Evolutionary conservation across 2,797 vertebrate species (phyloP).

Genomic region (Myiotriccus ornatus): DNA sequence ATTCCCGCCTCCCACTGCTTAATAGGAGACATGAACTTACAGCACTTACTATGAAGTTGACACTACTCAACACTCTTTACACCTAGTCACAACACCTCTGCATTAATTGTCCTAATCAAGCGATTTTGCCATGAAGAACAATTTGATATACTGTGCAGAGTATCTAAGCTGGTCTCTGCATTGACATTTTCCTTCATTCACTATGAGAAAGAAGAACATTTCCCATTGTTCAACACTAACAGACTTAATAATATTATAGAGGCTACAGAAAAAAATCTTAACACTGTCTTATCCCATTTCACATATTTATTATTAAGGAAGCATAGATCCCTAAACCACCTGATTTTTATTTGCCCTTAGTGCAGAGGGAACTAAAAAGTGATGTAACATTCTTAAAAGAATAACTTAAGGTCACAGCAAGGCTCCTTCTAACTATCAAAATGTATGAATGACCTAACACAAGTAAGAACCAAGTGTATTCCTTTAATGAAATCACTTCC

Average conservation of each 20-base stretch:
- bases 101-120: background rate
- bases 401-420: background rate
- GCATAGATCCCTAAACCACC: background rate
- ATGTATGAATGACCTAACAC: background rate
- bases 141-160: background rate
- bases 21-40: background rate
- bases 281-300: background rate
- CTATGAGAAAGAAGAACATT: background rate
- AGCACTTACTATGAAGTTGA: background rate
- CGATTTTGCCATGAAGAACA: background rate
- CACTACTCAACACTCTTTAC: background rate
- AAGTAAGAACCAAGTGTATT: background rate
- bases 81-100: background rate
- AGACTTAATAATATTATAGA: background rate
- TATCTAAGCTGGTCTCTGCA: background rate
- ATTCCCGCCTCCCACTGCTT: background rate
- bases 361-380: background rate
- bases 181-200: background rate
- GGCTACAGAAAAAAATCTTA: background rate
- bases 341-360: background rate
- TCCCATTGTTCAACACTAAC: background rate
- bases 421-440: background rate
- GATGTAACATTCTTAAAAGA: background rate
- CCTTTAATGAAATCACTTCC: background rate
- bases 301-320: background rate